phyloP scores from a whole-genome alignment of 2,797 vertebrate species.

The Galagoides demidoff region DNA sequence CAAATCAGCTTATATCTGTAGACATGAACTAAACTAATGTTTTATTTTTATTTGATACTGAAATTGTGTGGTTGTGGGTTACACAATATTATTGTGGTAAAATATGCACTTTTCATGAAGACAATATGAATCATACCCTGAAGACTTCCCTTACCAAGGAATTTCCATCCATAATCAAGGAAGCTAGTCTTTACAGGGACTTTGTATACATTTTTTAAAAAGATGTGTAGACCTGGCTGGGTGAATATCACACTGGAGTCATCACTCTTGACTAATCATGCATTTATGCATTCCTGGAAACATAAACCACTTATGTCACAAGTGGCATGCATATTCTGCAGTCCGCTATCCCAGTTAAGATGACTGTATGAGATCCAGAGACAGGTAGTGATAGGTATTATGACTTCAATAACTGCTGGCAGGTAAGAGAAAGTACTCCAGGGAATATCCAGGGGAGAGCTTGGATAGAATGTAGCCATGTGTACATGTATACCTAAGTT shows the following conservation, averaged over 20 bases:
- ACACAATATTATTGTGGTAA: neutral
- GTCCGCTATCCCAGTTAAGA: neutral
- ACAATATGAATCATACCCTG: neutral
- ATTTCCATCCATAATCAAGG: neutral
- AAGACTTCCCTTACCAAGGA: neutral
- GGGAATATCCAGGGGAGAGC: neutral
- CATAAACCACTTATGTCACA: neutral
- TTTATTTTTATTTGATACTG: conserved; percentile 1
- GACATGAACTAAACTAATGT: neutral
- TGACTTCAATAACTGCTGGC: neutral
- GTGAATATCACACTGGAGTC: neutral
- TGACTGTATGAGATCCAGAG: neutral
- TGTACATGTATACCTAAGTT: neutral
- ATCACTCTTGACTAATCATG: neutral
- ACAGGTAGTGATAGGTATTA: neutral
- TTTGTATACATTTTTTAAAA: neutral
- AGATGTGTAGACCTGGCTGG: neutral
- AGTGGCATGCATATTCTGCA: neutral
- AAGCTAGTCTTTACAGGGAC: neutral
- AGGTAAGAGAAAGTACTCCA: neutral
- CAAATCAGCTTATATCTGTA: neutral
- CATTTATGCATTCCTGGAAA: conserved; percentile 9
- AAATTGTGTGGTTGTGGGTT: neutral
- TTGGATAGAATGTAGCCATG: neutral
- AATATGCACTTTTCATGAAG: neutral